phyloP scores from a whole-genome alignment of 2,888 invertebrate species.

The Sminthurinus aureus region DNA sequence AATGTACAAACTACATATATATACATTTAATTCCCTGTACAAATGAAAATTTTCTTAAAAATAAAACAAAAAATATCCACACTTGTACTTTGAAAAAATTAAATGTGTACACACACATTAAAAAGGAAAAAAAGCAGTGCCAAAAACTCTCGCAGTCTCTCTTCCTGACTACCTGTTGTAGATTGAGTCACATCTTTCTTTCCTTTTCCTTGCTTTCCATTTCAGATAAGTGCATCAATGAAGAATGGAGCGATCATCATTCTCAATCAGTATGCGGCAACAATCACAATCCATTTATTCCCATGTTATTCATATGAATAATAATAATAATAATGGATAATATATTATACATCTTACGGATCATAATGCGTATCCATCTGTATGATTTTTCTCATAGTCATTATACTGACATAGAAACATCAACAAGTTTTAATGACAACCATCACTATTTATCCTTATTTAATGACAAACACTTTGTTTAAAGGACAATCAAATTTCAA shows the following conservation, averaged over 20 bases:
- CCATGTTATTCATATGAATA: too few relatives aligned
- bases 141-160: neutral
- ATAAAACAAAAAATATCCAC: neutral
- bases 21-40: neutral
- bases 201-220: neutral
- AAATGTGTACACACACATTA: neutral
- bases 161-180: neutral
- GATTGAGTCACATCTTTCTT: neutral
- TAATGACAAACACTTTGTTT: neutral
- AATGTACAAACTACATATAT: too few relatives aligned
- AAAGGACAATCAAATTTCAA: neutral
- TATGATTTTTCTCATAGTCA: too few relatives aligned
- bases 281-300: neutral
- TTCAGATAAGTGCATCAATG: neutral
- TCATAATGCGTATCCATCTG: too few relatives aligned
- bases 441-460: neutral
- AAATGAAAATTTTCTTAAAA: neutral
- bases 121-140: slow-evolving; percentile 1
- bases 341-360: neutral
- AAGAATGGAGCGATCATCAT: neutral
- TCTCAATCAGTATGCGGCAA: slow-evolving; percentile 13
- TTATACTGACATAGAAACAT: neutral
- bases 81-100: neutral
- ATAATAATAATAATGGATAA: too few relatives aligned
- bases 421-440: slow-evolving; percentile 11